Evolutionary conservation across 2,888 invertebrate genomes (phyloP).

Genomic region (Eristalis tenax): DNA sequence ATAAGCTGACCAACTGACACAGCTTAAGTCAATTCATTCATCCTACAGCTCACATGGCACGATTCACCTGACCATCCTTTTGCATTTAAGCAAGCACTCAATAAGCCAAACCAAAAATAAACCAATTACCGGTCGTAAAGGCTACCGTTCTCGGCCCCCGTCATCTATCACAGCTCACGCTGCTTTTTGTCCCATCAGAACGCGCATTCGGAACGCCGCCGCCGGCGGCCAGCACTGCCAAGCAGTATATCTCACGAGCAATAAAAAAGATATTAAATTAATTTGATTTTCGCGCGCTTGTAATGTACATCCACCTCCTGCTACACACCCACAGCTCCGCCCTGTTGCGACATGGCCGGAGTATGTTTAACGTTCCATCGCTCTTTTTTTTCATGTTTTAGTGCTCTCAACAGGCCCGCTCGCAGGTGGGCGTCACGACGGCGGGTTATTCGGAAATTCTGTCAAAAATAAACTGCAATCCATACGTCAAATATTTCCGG

Average conservation of each 20-base stretch:
- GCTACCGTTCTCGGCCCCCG: not conserved
- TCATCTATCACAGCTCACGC: not conserved
- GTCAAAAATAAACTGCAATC: constrained; percentile 31
- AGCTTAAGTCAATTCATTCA: no score
- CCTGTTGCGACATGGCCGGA: constrained; percentile 15
- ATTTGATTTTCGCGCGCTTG: constrained; percentile 1
- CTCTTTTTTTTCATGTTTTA: constrained; percentile 9
- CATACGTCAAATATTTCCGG: constrained; percentile 34
- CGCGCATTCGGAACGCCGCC: no score
- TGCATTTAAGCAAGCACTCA: not conserved
- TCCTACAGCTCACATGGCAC: not conserved
- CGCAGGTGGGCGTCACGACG: constrained; percentile 12
- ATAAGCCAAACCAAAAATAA: not conserved
- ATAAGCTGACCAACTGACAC: no score
- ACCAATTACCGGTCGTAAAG: not conserved
- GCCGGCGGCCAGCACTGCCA: not conserved
- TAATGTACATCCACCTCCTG: not conserved
- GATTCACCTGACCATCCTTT: not conserved
- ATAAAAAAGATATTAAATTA: constrained; percentile 18
- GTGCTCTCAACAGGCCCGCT: not conserved
- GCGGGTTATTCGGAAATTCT: constrained; percentile 19
- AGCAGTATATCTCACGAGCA: not conserved
- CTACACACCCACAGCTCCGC: constrained; percentile 22
- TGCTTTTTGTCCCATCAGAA: not conserved
- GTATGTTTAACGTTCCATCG: constrained; percentile 6